Base-by-base conservation (phyloP, 2,888 invertebrate genomes). In the Caenorhabditis auriculariae region DNA sequence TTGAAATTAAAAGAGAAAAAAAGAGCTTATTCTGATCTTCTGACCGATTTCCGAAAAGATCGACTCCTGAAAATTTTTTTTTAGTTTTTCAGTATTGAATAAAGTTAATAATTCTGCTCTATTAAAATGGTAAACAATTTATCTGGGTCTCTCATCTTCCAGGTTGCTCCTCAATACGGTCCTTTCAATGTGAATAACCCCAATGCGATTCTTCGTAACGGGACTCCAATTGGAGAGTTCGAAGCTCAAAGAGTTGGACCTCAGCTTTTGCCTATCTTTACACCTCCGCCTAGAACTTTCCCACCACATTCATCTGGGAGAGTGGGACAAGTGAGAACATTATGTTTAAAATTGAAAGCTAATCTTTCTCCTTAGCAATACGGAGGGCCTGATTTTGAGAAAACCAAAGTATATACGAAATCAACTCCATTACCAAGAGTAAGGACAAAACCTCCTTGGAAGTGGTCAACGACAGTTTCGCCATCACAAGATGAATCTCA, bases 151-250 rank as follows among this genome's bases (percentile, higher is more conserved):
- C n/a, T n/a, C n/a, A n/a, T 12, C 17, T 43, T 54, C 5, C 23
- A 71, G 69, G 67, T 73, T 32, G 68, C 70, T 21, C 73, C 76
- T 1, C 79, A 79, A 56, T 79, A 63, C 49, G 79, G 79, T 1
- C 79, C 79, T 1, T 67, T 79, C 32, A 78, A 77, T 41, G 75
- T 79, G 0, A 76, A 79, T 51, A 70, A 77, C 46, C 74, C 77
- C 1, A 69, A 68, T 23, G 75, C 66, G 9, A 39, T 71, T 9
- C 39, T 72, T 48, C 61, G 66, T 27, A 74, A 76, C 53, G 63
- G 64, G 15, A 70, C 60, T 17, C 60, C 50, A 37, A 52, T 58
- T 12, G 49, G 54, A 0, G 53, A 51, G 28, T 70, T 65, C 42
- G 60, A 63, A 37, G 57, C 63, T 9, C 61, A 64, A 23, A 48